phyloP scores from a whole-genome alignment of 2,888 invertebrate species.

The Synergus itoensis region DNA sequence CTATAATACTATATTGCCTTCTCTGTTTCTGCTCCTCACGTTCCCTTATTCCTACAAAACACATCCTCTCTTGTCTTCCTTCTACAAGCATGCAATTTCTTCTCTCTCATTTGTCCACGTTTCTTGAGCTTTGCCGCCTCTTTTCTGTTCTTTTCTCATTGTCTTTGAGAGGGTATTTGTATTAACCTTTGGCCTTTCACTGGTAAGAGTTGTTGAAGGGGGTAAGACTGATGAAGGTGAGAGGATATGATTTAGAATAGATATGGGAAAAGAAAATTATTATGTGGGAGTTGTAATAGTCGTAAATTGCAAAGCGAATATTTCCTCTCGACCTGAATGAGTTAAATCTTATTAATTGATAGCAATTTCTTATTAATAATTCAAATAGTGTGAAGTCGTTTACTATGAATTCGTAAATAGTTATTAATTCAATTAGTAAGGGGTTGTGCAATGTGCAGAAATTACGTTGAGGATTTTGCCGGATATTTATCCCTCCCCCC shows the following conservation, averaged over 20 bases:
- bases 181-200: constrained; percentile 3
- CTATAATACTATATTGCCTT: constrained; percentile 36
- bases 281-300: too few relatives aligned
- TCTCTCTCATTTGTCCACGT: constrained; percentile 35
- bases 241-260: neutral
- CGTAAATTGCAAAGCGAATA: too few relatives aligned
- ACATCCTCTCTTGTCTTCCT: constrained; percentile 26
- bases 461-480: too few relatives aligned
- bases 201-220: neutral
- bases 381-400: too few relatives aligned
- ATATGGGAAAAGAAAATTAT: neutral
- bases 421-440: too few relatives aligned
- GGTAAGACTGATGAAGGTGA: neutral
- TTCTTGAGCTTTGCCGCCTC: constrained; percentile 12
- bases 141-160: constrained; percentile 16
- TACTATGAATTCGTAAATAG: too few relatives aligned
- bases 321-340: too few relatives aligned
- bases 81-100: constrained; percentile 34
- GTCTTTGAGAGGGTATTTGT: constrained; percentile 17
- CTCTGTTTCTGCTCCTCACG: constrained; percentile 24
- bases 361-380: too few relatives aligned
- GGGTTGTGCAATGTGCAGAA: too few relatives aligned
- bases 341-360: too few relatives aligned
- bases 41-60: constrained; percentile 35
- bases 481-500: too few relatives aligned